A percentile compares a stretch with the other conserved stretches of the same genome.
phyloP scores from a whole-genome alignment of 1,140 invertebrate species.

The Helicoverpa zea region DNA sequence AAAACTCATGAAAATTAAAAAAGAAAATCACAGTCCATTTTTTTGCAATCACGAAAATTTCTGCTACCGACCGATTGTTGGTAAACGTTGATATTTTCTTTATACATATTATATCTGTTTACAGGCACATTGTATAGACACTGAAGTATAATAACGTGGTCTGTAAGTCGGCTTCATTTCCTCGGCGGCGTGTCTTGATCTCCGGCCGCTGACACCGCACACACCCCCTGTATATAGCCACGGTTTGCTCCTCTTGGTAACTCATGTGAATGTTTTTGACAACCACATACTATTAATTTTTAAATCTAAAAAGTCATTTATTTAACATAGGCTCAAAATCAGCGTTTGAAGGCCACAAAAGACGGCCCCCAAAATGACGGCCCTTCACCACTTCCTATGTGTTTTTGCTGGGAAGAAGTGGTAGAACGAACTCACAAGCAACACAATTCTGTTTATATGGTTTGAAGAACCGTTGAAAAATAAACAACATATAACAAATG shows the following conservation, averaged over 20 bases:
- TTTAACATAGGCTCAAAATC: no score
- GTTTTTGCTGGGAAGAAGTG: no score
- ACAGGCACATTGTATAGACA: conserved; percentile 11
- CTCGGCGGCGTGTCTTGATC: conserved; percentile 47
- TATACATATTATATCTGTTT: conserved; percentile 10
- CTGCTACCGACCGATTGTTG: not conserved
- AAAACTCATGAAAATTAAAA: no score
- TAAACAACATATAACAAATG: no score
- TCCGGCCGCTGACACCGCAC: conserved; percentile 40
- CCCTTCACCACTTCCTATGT: no score
- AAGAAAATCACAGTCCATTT: no score
- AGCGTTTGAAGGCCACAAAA: no score
- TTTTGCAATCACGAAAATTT: not conserved
- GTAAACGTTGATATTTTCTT: conserved; percentile 18
- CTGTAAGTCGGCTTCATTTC: conserved; percentile 48
- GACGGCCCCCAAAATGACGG: no score
- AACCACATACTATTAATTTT: not conserved
- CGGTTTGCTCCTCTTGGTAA: not conserved
- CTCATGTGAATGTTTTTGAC: not conserved
- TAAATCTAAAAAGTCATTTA: no score
- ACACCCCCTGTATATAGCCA: conserved; percentile 33
- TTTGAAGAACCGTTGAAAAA: no score
- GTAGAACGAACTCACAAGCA: no score
- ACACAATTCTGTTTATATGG: no score
- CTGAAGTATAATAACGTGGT: conserved; percentile 27